A percentile compares a stretch with the other conserved stretches of the same genome.
Conservation (phyloP, 2,888 invertebrate species). For the Ichneumoninae sp. region DNA sequence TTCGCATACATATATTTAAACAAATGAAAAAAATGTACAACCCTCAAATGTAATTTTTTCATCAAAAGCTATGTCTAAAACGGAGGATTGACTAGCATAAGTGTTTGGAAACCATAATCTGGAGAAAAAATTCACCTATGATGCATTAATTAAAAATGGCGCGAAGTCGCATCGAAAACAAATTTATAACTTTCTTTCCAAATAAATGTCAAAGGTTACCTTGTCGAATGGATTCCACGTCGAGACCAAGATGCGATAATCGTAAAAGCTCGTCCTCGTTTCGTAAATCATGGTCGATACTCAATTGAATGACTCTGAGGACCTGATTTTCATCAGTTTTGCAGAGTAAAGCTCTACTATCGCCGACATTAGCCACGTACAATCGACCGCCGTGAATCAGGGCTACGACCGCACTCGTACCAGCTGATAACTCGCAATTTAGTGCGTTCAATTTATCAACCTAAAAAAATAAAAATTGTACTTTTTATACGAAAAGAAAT, state of each 20-base stretch:
- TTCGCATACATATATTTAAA: no score
- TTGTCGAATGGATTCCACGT: conserved; percentile 89
- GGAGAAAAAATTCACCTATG: no score
- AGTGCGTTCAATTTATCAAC: conserved; percentile 90
- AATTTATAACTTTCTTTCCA: neutral
- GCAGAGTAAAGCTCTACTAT: conserved; percentile 92
- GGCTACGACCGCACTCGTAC: conserved; percentile 93
- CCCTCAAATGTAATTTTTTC: no score
- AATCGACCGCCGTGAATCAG: conserved; percentile 91
- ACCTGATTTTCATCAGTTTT: conserved; percentile 92
- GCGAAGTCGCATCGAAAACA: no score
- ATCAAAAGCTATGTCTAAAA: no score
- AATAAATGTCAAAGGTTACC: conserved; percentile 81
- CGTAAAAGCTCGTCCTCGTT: conserved; percentile 94
- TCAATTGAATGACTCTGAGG: conserved; percentile 91
- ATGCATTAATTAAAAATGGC: no score
- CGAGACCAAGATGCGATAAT: conserved; percentile 90
- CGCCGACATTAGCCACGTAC: conserved; percentile 95
- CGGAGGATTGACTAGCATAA: no score
- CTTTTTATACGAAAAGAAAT: neutral
- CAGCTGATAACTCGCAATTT: conserved; percentile 92
- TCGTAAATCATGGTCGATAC: conserved; percentile 92
- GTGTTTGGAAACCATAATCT: no score
- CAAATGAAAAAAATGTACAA: no score
- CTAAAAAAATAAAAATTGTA: conserved; percentile 69